A percentile compares a stretch with the other conserved stretches of the same genome.
Conservation (phyloP, 2,888 invertebrate species). For the Cryptocheilus praepositus region DNA sequence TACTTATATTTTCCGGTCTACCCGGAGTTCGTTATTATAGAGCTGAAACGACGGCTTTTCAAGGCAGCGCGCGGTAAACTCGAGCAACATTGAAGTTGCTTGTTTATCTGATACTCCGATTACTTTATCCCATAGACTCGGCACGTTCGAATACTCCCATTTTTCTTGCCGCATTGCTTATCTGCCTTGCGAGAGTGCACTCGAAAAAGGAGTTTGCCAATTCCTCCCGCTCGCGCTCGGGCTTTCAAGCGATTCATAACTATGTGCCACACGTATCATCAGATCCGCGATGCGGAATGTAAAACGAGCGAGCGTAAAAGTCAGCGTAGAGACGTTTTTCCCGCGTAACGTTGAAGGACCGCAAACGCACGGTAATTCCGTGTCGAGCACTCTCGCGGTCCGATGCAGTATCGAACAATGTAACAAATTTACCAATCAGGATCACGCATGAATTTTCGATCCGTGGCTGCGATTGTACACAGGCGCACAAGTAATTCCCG, state of each 20-base stretch:
- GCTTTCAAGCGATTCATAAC: slow-evolving; percentile 33
- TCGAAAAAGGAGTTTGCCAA: slow-evolving; percentile 27
- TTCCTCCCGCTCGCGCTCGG: not conserved
- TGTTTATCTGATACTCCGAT: too few relatives aligned
- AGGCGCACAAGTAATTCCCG: slow-evolving; percentile 32
- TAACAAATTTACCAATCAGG: too few relatives aligned
- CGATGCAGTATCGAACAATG: too few relatives aligned
- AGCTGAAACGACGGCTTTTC: too few relatives aligned
- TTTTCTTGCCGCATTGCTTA: slow-evolving; percentile 5
- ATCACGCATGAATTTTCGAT: slow-evolving; percentile 14
- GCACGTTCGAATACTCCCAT: not conserved
- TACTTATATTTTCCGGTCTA: too few relatives aligned
- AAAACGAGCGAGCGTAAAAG: slow-evolving; percentile 23
- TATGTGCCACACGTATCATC: slow-evolving; percentile 28
- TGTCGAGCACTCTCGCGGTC: not conserved
- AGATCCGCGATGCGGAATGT: not conserved
- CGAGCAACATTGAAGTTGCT: too few relatives aligned
- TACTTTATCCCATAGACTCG: too few relatives aligned
- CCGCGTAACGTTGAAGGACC: not conserved
- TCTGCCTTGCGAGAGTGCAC: slow-evolving; percentile 31
- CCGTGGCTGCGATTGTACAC: slow-evolving; percentile 4
- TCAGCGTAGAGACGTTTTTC: slow-evolving; percentile 9
- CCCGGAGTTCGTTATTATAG: too few relatives aligned
- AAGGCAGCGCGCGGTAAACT: too few relatives aligned
- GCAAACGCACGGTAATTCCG: not conserved